Evolutionary conservation across 2,888 invertebrate species (phyloP).

Genomic region (Agrochola lota): DNA sequence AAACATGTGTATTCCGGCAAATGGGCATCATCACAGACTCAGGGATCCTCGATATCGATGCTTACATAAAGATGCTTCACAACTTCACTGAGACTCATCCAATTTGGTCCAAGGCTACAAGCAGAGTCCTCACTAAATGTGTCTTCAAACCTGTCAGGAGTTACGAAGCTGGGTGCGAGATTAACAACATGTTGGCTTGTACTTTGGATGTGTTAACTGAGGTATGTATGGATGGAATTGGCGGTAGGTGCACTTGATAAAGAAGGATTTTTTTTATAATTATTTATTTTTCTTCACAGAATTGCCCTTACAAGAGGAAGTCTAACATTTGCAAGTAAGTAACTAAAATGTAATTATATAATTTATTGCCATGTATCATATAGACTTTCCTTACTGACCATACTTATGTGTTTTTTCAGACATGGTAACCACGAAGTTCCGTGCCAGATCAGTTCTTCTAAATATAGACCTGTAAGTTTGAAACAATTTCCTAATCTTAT

Average conservation of each 20-base stretch:
- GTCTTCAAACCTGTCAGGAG: conserved; percentile 70
- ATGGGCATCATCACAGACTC: conserved; percentile 74
- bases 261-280: not conserved
- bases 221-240: conserved; percentile 70
- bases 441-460: conserved; percentile 85
- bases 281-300: conserved; percentile 75
- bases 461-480: conserved; percentile 81
- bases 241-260: not conserved
- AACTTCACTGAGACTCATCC: conserved; percentile 78
- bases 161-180: conserved; percentile 79
- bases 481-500: no score
- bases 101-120: conserved; percentile 80
- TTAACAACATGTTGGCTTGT: conserved; percentile 82
- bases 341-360: not conserved
- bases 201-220: conserved; percentile 84
- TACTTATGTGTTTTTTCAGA: conserved; percentile 38
- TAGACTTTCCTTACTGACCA: not conserved
- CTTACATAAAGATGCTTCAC: conserved; percentile 79
- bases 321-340: conserved; percentile 83
- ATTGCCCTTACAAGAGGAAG: conserved; percentile 79
- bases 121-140: conserved; percentile 81
- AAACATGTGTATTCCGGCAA: conserved; percentile 81
- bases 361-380: not conserved
- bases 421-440: conserved; percentile 57
- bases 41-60: conserved; percentile 76